Evolutionary conservation across 2,888 invertebrate genomes (phyloP).

Genomic region (Papilio elwesi): DNA sequence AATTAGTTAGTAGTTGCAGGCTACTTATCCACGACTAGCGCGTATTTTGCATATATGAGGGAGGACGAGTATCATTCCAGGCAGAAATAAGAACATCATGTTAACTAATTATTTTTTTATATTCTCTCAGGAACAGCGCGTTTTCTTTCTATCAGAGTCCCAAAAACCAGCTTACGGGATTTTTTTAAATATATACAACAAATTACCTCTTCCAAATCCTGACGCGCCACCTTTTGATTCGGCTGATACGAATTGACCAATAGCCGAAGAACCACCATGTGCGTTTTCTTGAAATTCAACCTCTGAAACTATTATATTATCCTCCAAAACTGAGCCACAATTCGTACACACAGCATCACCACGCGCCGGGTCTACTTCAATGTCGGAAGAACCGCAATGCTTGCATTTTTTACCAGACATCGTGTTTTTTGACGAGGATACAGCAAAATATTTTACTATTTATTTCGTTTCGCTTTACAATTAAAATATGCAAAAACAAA

Average conservation of each 20-base stretch:
- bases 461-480: not conserved
- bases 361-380: constrained; percentile 96
- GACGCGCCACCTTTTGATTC: constrained; percentile 94
- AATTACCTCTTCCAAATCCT: constrained; percentile 89
- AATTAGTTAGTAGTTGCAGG: too few relatives aligned
- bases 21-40: too few relatives aligned
- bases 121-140: too few relatives aligned
- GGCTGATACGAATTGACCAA: constrained; percentile 96
- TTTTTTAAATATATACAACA: not conserved
- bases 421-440: constrained; percentile 21
- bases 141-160: too few relatives aligned
- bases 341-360: constrained; percentile 98
- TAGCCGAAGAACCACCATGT: constrained; percentile 93
- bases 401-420: constrained; percentile 91
- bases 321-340: constrained; percentile 98
- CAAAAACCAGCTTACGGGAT: too few relatives aligned
- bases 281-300: constrained; percentile 97
- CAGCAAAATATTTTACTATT: not conserved
- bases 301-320: constrained; percentile 98
- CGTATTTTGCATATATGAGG: too few relatives aligned
- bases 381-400: constrained; percentile 94
- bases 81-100: too few relatives aligned
- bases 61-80: too few relatives aligned
- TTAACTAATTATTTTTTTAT: too few relatives aligned
- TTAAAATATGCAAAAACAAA: not conserved